These are phyloP conservation scores for Hemaris fuciformis DNA, from an alignment of 2,888 invertebrate species.

Conservation along the genomic window DNA sequence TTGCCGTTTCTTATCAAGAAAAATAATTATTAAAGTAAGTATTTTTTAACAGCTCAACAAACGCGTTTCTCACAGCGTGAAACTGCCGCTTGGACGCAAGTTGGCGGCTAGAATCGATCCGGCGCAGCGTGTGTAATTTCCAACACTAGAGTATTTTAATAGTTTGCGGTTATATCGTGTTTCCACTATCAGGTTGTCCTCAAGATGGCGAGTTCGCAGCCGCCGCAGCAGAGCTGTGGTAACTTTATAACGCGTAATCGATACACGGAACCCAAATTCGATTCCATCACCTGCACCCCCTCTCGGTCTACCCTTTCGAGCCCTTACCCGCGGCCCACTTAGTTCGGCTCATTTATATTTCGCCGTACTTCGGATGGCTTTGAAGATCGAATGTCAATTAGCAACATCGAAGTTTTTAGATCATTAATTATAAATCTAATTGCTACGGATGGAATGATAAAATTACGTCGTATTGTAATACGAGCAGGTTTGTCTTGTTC, in stretches of 20 bases:
- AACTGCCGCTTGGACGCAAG: neutral
- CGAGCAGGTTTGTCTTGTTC: neutral
- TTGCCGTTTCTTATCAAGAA: too few species aligned
- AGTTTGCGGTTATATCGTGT: constrained; percentile 11
- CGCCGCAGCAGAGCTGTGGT: neutral
- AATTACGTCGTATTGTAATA: neutral
- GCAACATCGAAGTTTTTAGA: constrained; percentile 19
- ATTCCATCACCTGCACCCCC: constrained; percentile 4
- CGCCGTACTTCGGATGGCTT: constrained; percentile 2
- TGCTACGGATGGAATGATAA: constrained; percentile 6
- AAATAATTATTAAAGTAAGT: too few species aligned
- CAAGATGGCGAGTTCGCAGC: neutral
- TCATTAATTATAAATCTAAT: constrained; percentile 30
- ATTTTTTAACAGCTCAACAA: too few species aligned
- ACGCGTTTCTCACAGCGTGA: too few species aligned
- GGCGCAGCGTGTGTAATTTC: neutral
- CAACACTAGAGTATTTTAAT: neutral
- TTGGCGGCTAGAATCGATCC: neutral
- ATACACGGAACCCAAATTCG: constrained; percentile 14
- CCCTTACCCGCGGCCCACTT: neutral
- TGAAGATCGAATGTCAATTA: constrained; percentile 28
- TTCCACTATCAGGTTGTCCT: neutral
- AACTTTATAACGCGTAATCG: constrained; percentile 17
- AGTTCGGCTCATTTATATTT: constrained; percentile 21
- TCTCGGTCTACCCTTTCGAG: neutral